Conservation (phyloP, 2,113 vertebrate species). For the Pontoporia blainvillei region DNA sequence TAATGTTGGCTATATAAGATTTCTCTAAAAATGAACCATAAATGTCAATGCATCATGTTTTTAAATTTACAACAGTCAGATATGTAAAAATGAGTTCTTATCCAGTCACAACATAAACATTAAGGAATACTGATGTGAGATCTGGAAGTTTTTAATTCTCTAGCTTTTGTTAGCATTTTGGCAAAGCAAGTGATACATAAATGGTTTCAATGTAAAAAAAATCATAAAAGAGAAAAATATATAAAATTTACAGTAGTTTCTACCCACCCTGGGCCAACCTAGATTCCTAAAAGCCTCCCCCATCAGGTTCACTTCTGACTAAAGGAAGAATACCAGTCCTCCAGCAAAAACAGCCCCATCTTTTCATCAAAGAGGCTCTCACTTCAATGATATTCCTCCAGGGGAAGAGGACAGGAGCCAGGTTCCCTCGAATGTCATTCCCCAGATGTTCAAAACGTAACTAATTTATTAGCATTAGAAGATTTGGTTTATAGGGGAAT, state of each 20-base stretch:
- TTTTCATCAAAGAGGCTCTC: constrained; percentile 70
- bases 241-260: constrained; percentile 64
- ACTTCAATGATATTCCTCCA: constrained; percentile 64
- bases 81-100: constrained; percentile 44
- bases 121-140: constrained; percentile 33
- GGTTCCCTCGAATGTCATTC: constrained; percentile 72
- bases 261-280: constrained; percentile 38
- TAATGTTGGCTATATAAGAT: constrained; percentile 31
- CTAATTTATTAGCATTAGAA: constrained; percentile 75
- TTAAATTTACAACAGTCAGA: constrained; percentile 60
- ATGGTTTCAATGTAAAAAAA: constrained; percentile 45
- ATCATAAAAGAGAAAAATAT: constrained; percentile 56
- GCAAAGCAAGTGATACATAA: constrained; percentile 67
- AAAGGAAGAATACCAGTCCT: constrained; percentile 63
- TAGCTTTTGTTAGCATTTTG: constrained; percentile 63
- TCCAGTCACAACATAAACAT: constrained; percentile 62
- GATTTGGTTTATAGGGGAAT: constrained; percentile 74
- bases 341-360: constrained; percentile 66
- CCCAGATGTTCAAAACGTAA: constrained; percentile 75
- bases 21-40: constrained; percentile 52
- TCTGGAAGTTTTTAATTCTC: constrained; percentile 18
- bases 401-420: constrained; percentile 74
- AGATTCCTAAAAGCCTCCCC: constrained; percentile 40
- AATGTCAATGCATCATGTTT: constrained; percentile 5
- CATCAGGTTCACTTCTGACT: constrained; percentile 42